Conservation (phyloP, 2,113 vertebrate species). For the Paramormyrops kingsleyae region DNA sequence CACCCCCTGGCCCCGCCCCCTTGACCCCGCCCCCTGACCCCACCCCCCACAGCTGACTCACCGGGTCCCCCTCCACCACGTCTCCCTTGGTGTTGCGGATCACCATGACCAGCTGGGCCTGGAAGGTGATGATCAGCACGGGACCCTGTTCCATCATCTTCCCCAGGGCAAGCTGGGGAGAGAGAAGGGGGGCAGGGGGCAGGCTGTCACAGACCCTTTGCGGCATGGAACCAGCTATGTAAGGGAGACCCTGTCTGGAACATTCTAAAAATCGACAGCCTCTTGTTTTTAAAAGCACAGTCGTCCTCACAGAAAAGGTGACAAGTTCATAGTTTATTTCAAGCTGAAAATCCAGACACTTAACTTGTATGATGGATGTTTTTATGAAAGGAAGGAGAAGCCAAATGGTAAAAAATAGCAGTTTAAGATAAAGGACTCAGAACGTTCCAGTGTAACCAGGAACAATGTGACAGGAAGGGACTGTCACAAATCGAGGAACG, state of each 20-base stretch:
- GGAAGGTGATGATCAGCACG: conserved; percentile 92
- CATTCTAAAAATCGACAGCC: not conserved
- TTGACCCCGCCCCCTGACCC: no score
- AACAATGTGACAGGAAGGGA: not conserved
- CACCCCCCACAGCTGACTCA: conserved; percentile 51
- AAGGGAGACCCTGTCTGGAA: not conserved
- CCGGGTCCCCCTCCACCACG: conserved; percentile 88
- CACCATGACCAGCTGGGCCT: conserved; percentile 90
- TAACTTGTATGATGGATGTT: not conserved
- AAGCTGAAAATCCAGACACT: not conserved
- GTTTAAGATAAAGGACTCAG: not conserved
- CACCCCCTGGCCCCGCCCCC: no score
- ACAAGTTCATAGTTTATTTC: not conserved
- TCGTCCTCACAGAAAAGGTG: not conserved
- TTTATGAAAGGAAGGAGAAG: not conserved
- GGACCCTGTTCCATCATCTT: conserved; percentile 99
- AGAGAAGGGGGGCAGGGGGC: not conserved
- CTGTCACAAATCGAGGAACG: not conserved
- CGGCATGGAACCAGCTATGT: not conserved
- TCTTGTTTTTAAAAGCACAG: not conserved
- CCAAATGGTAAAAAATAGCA: not conserved
- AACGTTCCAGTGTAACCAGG: not conserved
- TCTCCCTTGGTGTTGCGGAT: conserved; percentile 78
- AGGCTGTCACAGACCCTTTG: not conserved
- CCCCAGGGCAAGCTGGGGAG: conserved; percentile 84